phyloP scores from a whole-genome alignment of 2,888 invertebrate species.

The Caenorhabditis auriculariae region DNA sequence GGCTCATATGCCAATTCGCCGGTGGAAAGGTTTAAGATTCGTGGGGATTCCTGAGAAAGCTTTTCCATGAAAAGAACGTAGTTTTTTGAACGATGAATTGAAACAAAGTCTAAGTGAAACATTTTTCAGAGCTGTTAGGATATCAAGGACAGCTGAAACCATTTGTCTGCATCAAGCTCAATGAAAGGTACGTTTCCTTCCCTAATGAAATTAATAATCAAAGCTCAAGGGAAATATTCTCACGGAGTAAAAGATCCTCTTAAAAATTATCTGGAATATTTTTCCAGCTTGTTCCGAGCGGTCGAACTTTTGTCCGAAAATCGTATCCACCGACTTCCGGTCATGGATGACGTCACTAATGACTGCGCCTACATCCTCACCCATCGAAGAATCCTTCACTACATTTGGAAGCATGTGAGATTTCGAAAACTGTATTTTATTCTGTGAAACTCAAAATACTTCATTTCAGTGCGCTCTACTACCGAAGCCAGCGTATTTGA shows the following conservation, averaged over 20 bases:
- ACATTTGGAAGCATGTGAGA: constrained; percentile 32
- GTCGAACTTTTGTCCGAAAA: constrained; percentile 21
- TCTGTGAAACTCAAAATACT: background rate
- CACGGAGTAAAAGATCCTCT: background rate
- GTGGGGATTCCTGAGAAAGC: too few relatives aligned
- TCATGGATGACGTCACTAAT: constrained; percentile 34
- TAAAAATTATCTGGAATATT: background rate
- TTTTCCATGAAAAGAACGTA: background rate
- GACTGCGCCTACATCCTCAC: constrained; percentile 43
- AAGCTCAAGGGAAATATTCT: too few relatives aligned
- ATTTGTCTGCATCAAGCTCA: constrained; percentile 31
- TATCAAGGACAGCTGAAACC: constrained; percentile 25
- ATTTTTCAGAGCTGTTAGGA: constrained; percentile 2
- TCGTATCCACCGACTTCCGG: constrained; percentile 39
- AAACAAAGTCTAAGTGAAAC: too few relatives aligned
- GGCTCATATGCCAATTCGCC: constrained; percentile 30
- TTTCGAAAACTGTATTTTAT: too few relatives aligned
- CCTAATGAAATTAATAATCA: background rate
- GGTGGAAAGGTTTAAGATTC: constrained; percentile 25
- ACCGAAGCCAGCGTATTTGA: constrained; percentile 27
- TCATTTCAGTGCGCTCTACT: constrained; percentile 29
- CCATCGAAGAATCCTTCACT: constrained; percentile 36
- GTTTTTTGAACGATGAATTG: constrained; percentile 15
- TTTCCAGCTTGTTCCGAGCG: constrained; percentile 25
- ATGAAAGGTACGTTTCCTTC: constrained; percentile 17